A percentile compares a stretch with the other conserved stretches of the same genome.
phyloP scores from a whole-genome alignment of 2,113 vertebrate genomes.

The Sminthopsis crassicaudata region DNA sequence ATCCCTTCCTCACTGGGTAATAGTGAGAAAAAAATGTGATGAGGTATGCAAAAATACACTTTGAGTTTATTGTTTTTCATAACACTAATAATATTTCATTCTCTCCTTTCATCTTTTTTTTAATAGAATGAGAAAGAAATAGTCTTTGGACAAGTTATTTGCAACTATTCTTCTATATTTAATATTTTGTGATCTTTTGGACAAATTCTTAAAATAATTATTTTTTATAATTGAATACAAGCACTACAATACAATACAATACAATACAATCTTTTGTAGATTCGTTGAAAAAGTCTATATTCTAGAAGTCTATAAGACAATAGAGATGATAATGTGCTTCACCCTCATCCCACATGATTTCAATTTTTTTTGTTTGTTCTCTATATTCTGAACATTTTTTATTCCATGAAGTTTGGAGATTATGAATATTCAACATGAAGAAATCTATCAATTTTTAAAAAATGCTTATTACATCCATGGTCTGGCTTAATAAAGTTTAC shows the following conservation, averaged over 20 bases:
- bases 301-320: neutral
- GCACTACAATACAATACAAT: neutral
- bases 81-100: neutral
- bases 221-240: neutral
- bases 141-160: neutral
- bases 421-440: neutral
- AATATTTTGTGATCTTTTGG: neutral
- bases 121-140: neutral
- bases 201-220: neutral
- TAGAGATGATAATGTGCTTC: neutral
- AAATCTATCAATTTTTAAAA: neutral
- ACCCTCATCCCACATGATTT: neutral
- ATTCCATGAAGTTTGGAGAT: neutral
- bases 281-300: neutral
- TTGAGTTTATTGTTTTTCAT: neutral
- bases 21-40: neutral
- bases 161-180: neutral
- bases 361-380: neutral
- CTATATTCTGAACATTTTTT: neutral
- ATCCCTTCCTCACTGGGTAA: neutral
- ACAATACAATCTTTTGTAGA: neutral
- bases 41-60: neutral
- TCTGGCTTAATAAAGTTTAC: neutral
- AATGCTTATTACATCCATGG: neutral
- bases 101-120: neutral